Evolutionary conservation across 2,888 invertebrate genomes (phyloP).

Genomic region (Sarcophaga rosellei): DNA sequence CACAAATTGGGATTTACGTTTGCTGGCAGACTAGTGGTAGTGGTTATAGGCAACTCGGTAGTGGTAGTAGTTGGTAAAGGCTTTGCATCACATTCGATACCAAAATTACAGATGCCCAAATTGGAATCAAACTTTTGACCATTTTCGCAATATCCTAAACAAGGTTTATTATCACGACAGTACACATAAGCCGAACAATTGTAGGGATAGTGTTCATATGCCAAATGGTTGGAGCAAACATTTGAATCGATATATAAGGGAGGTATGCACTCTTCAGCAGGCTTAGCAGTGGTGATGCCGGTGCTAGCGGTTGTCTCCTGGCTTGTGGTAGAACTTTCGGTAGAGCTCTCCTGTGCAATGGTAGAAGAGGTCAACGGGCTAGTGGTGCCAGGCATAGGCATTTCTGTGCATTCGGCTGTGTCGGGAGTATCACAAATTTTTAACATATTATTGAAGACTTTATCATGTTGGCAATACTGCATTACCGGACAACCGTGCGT

Average conservation of each 20-base stretch:
- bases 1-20: slow-evolving; percentile 69
- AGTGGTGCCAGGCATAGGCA: slow-evolving; percentile 44
- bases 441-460: slow-evolving; percentile 71
- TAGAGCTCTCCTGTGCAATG: neutral
- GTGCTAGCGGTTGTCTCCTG: slow-evolving; percentile 7
- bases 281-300: neutral
- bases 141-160: slow-evolving; percentile 70
- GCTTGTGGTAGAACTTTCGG: neutral
- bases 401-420: slow-evolving; percentile 70
- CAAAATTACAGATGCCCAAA: slow-evolving; percentile 72
- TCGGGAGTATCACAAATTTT: slow-evolving; percentile 75
- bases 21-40: slow-evolving; percentile 63
- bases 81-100: slow-evolving; percentile 66
- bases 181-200: slow-evolving; percentile 71
- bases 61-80: slow-evolving; percentile 64
- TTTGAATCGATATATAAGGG: neutral
- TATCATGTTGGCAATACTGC: slow-evolving; percentile 71
- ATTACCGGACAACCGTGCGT: slow-evolving; percentile 71
- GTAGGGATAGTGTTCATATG: slow-evolving; percentile 69
- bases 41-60: neutral
- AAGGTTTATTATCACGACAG: slow-evolving; percentile 71
- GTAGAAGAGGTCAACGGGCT: neutral
- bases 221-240: slow-evolving; percentile 23
- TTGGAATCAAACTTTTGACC: slow-evolving; percentile 71
- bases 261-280: slow-evolving; percentile 27